Evolutionary conservation across 2,888 invertebrate species (phyloP).

Genomic region (Trisateles emortualis): DNA sequence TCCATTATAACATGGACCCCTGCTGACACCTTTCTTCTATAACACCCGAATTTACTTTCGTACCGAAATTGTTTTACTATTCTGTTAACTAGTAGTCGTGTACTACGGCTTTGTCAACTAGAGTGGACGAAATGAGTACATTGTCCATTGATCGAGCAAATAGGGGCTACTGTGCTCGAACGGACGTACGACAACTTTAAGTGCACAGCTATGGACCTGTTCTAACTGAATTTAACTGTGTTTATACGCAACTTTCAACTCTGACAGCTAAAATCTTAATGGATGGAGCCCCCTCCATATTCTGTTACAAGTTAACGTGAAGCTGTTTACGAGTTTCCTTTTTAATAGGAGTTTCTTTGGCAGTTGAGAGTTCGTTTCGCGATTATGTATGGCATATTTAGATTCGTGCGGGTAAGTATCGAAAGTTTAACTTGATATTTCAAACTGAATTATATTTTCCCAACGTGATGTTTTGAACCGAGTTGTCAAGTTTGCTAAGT

Average conservation of each 20-base stretch:
- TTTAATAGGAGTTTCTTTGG: too few relatives aligned
- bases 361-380: too few relatives aligned
- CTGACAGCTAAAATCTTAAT: background rate
- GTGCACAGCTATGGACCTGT: background rate
- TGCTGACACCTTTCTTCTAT: conserved; percentile 15
- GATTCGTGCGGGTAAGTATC: too few relatives aligned
- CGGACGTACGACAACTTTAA: background rate
- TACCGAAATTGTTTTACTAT: conserved; percentile 3
- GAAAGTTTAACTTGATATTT: too few relatives aligned
- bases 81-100: conserved; percentile 1
- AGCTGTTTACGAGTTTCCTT: too few relatives aligned
- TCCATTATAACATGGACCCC: conserved; percentile 26
- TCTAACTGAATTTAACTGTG: background rate
- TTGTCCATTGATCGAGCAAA: conserved; percentile 10
- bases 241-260: background rate
- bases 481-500: background rate
- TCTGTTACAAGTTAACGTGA: too few relatives aligned
- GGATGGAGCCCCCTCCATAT: too few relatives aligned
- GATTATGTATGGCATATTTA: too few relatives aligned
- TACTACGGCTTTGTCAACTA: background rate
- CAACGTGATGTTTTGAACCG: too few relatives aligned
- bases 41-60: conserved; percentile 13
- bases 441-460: too few relatives aligned
- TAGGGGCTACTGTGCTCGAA: background rate
- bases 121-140: background rate